These are phyloP conservation scores for Poeciliopsis retropinna DNA, from an alignment of 2,113 vertebrate genomes.

Conservation along the genomic window DNA sequence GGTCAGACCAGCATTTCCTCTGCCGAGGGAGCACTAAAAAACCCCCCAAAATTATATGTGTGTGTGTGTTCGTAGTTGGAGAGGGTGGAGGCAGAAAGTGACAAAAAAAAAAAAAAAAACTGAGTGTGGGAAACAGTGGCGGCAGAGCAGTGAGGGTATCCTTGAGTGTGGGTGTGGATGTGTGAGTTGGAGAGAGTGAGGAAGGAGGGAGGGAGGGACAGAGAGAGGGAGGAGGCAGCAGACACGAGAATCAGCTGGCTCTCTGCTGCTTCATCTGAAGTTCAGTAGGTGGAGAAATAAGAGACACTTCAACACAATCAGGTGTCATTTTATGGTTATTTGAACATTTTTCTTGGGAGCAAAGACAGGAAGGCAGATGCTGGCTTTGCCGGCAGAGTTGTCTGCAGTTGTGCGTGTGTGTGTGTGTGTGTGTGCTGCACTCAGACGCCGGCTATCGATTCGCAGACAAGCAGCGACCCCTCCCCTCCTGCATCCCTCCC, in stretches of 20 bases:
- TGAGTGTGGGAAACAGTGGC: slow-evolving; percentile 25
- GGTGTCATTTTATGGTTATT: background rate
- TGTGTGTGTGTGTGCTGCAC: slow-evolving; percentile 37
- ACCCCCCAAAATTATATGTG: background rate
- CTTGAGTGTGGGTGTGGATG: slow-evolving; percentile 71
- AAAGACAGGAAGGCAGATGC: slow-evolving; percentile 19
- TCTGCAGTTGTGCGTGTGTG: slow-evolving; percentile 31
- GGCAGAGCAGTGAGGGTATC: slow-evolving; percentile 57
- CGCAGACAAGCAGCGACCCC: slow-evolving; percentile 57
- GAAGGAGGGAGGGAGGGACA: slow-evolving; percentile 21
- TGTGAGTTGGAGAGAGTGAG: slow-evolving; percentile 41
- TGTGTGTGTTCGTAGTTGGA: slow-evolving; percentile 5
- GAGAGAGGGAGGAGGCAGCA: slow-evolving; percentile 48
- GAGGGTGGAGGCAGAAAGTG: slow-evolving; percentile 15
- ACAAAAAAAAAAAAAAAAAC: background rate
- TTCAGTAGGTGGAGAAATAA: background rate
- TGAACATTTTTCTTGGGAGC: slow-evolving; percentile 13
- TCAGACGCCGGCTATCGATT: slow-evolving; percentile 72
- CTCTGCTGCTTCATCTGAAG: slow-evolving; percentile 31
- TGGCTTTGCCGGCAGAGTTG: slow-evolving; percentile 36
- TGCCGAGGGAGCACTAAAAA: slow-evolving; percentile 8
- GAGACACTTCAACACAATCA: slow-evolving; percentile 9
- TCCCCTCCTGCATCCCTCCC: slow-evolving; percentile 31
- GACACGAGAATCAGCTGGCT: slow-evolving; percentile 44
- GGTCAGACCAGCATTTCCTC: slow-evolving; percentile 68